Evolutionary conservation across 2,113 vertebrate genomes (phyloP), one percentile per base, ranked within the genome.

Genomic region (Archocentrus centrarchus): DNA sequence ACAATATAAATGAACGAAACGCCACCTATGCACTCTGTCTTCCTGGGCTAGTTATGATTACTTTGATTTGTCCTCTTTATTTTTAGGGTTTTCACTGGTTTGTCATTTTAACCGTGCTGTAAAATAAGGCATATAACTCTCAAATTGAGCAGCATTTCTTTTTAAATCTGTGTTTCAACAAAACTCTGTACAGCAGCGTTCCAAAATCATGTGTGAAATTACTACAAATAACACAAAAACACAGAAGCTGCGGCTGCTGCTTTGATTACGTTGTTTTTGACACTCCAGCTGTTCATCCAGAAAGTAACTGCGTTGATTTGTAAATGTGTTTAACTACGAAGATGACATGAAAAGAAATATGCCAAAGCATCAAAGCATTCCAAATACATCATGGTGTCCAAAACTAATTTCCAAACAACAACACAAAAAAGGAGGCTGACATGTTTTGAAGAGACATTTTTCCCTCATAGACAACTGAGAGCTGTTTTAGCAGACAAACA

Each of bases 331-430:
- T 84, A 92, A 93, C 92, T 85, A 89, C 60, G 10, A 83, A 75
- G 89, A 91, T 91, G 91, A 92, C 89, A 92, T 89, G 64, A 88
- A 93, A 93, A 86, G 79, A 62, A 92, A 91, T 91, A 87, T 81
- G 90, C 77, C 87, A 87, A 88, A 62, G 86, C 89, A 91, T 94
- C 88, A 94, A 93, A 93, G 91, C 64, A 63, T 88, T 84, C 76
- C 79, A 89, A 92, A 94, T 79, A 90, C 92, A 93, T 89, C 87
- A 87, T 22, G 68, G 87, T 89, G 82, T 94, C 88, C 86, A 86
- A 93, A 94, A 95, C 89, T 92, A 90, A 94, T 94, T 93, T 94
- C 83, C 55, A 93, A 93, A 91, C 80, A 88, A 87, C 63, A 81
- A 83, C 62, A 88, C 57, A 68, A 80, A 83, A 77, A 82, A 87